Percentiles rank a stretch among this genome's conserved stretches.
These are phyloP conservation scores for Acanthopleura granulata DNA, from an alignment of 2,888 invertebrate genomes.

Conservation along the genomic window DNA sequence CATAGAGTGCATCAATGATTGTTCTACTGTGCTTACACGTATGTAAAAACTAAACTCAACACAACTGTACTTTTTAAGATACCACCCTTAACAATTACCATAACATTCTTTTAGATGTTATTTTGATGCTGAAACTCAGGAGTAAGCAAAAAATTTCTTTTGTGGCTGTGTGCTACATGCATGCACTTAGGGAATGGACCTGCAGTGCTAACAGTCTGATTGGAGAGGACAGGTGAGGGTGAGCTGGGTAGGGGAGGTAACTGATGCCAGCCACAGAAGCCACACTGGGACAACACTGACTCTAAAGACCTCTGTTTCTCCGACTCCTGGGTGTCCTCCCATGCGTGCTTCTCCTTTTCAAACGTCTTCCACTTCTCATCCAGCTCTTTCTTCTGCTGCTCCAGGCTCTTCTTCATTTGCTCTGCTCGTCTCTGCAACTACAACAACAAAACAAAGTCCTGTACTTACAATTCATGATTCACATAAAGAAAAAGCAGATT, in stretches of 20 bases:
- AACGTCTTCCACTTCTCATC: constrained; percentile 90
- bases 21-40: too few relatives aligned
- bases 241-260: neutral
- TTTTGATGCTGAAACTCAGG: too few relatives aligned
- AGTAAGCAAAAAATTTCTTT: too few relatives aligned
- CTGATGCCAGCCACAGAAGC: neutral
- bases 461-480: too few relatives aligned
- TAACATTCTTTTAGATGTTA: too few relatives aligned
- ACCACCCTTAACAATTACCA: neutral
- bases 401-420: constrained; percentile 81
- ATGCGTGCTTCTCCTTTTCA: constrained; percentile 85
- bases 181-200: neutral
- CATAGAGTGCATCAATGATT: too few relatives aligned
- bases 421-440: constrained; percentile 89
- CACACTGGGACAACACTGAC: constrained; percentile 14
- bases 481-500: too few relatives aligned
- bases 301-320: constrained; percentile 22
- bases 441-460: neutral
- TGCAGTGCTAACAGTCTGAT: neutral
- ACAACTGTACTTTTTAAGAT: too few relatives aligned
- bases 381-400: constrained; percentile 91
- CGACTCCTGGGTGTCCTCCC: constrained; percentile 79
- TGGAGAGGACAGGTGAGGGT: neutral
- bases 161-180: too few relatives aligned
- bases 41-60: too few relatives aligned